Base-by-base conservation (phyloP, 2,797 vertebrate species). In the Leptatherina wallacei region DNA sequence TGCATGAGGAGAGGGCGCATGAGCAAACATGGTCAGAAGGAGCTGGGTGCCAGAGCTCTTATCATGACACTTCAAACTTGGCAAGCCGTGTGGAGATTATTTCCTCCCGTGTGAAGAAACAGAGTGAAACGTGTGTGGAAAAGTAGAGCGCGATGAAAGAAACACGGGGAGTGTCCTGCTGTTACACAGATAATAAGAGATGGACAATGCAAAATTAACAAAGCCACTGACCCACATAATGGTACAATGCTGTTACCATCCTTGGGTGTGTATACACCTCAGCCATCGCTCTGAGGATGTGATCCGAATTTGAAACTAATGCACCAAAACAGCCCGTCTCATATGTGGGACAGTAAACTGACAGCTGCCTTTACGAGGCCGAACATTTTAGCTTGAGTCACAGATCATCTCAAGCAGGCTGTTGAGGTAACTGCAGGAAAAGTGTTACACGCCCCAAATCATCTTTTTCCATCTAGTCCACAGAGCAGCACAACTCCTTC, bases 51-150 rank as follows among this genome's bases (percentile, higher is more conserved):
- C 69, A 57, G 38, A 47, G 51, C 57, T 70, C 44, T 70, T 79
- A 78, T 80, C 61, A 61, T 56, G 75, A 51, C 71, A 72, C 79
- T 83, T 65, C 18, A 66, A 76, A 68, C 57, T 62, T 77, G 78
- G 80, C 71, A 61, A 49, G 71, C 78, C 18, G 66, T 60, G 66
- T 13, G 33, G 57, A 73, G 59, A 65, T 71, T 61, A 63, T 76
- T 65, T 75, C 58, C 71, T 72, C 67, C 73, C 51, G 44, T 49
- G 6, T 55, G 56, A 74, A 71, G 60, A 69, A 64, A 67, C 58
- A 35, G 68, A 72, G 29, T 32, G 52, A 65, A 16, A 78, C 59
- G 60, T 18, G 62, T 61, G 68, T 68, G 54, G 42, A 71, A 33
- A 54, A 69, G 55, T 14, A 64, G 64, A 76, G 65, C 5, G 3